Conservation (phyloP, 2,113 vertebrate species). For the Ctenodactylus gundi region DNA sequence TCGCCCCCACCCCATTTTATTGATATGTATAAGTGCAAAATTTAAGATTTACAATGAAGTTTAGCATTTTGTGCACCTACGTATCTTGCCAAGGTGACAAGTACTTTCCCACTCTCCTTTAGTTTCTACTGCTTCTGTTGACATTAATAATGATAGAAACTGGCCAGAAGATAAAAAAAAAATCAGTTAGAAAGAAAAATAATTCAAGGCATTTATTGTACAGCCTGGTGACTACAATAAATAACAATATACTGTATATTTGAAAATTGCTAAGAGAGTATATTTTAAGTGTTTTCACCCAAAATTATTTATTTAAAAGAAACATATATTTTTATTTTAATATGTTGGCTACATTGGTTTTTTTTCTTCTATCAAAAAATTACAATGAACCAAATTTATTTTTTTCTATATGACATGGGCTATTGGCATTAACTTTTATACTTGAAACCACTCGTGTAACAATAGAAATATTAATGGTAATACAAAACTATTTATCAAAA, state of each 20-base stretch:
- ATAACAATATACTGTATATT: neutral
- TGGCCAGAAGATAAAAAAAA: neutral
- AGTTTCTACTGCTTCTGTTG: neutral
- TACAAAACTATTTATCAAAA: too few species aligned
- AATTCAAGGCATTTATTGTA: neutral
- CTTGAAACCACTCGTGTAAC: neutral
- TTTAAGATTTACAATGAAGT: too few species aligned
- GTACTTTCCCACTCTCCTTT: too few species aligned
- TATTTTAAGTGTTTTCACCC: neutral
- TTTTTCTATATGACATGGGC: neutral
- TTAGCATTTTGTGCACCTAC: too few species aligned
- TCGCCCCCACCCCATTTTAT: too few species aligned
- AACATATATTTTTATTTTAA: neutral
- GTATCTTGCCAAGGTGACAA: too few species aligned
- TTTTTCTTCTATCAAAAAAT: neutral
- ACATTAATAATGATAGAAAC: neutral
- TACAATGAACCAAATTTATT: neutral
- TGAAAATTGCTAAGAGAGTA: neutral
- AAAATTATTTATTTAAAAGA: neutral
- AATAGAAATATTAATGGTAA: too few species aligned
- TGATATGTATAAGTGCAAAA: too few species aligned
- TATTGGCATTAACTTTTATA: neutral
- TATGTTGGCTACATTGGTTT: neutral
- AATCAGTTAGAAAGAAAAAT: neutral
- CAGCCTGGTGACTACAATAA: neutral